phyloP scores from a whole-genome alignment of 2,113 vertebrate species.

The Proterorhinus semilunaris region DNA sequence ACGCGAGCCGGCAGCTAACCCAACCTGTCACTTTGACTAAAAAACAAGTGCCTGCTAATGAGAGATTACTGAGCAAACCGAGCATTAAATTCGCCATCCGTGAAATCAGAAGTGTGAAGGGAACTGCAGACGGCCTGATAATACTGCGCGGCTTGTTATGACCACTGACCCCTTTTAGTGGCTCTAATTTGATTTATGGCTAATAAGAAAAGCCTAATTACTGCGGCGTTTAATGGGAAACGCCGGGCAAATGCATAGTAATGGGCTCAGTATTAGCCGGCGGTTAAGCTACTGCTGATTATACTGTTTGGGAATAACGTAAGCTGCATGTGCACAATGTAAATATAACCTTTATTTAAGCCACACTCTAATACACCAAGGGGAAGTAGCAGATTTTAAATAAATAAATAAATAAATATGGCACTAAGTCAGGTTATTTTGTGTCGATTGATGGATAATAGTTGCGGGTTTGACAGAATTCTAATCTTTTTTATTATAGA shows the following conservation, averaged over 20 bases:
- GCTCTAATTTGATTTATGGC: conserved; percentile 8
- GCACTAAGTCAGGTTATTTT: too few relatives aligned
- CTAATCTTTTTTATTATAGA: too few relatives aligned
- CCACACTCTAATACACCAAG: too few relatives aligned
- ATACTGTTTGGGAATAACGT: neutral
- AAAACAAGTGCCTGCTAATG: conserved; percentile 2
- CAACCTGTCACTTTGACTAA: conserved; percentile 4
- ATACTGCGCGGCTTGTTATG: conserved; percentile 6
- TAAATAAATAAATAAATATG: too few relatives aligned
- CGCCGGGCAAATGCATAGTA: neutral
- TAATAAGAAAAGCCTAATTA: conserved; percentile 11
- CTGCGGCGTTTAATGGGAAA: conserved; percentile 1
- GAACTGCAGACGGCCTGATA: conserved; percentile 4
- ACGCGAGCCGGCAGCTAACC: neutral
- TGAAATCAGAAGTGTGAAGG: conserved; percentile 10
- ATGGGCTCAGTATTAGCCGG: neutral
- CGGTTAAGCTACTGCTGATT: neutral
- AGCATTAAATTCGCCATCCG: conserved; percentile 8
- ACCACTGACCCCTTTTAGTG: conserved; percentile 16
- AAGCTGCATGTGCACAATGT: neutral
- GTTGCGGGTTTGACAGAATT: too few relatives aligned
- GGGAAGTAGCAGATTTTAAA: too few relatives aligned
- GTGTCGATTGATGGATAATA: too few relatives aligned
- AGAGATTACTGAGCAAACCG: conserved; percentile 1
- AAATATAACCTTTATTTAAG: too few relatives aligned